phyloP scores from a whole-genome alignment of 2,113 vertebrate genomes.

The Carettochelys insculpta region DNA sequence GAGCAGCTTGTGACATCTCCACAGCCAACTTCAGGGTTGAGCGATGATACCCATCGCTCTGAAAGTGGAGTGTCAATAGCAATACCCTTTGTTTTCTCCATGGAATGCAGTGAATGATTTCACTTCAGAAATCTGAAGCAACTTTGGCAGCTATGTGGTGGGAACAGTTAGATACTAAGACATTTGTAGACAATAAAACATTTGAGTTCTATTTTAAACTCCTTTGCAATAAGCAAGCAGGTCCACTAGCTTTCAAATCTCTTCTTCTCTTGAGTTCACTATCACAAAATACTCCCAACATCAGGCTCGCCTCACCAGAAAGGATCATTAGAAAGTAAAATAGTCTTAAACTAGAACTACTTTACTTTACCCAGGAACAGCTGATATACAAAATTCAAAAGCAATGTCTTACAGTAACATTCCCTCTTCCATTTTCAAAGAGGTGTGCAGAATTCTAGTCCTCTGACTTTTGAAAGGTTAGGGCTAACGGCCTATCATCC shows the following conservation, averaged over 20 bases:
- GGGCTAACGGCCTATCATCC: not conserved
- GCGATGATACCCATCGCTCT: not conserved
- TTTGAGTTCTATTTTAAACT: conserved; percentile 3
- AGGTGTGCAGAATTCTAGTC: not conserved
- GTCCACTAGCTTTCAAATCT: not conserved
- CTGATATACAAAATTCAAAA: conserved; percentile 14
- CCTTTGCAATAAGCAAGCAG: not conserved
- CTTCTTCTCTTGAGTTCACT: not conserved
- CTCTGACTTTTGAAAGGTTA: not conserved
- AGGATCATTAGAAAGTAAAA: conserved; percentile 15
- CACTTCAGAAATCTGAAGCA: not conserved
- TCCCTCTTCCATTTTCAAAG: not conserved
- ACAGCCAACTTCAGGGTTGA: not conserved
- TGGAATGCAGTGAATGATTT: not conserved
- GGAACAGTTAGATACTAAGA: not conserved
- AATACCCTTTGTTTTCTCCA: not conserved
- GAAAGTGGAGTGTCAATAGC: not conserved
- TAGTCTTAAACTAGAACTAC: conserved; percentile 14
- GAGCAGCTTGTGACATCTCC: not conserved
- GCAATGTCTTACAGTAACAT: not conserved
- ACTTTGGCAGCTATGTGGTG: not conserved
- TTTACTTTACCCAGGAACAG: conserved; percentile 26
- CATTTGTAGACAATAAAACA: not conserved
- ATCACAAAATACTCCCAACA: not conserved
- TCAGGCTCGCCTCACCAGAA: not conserved